Base-by-base conservation (phyloP, 1,140 invertebrate species). In the Drosophila insularis region DNA sequence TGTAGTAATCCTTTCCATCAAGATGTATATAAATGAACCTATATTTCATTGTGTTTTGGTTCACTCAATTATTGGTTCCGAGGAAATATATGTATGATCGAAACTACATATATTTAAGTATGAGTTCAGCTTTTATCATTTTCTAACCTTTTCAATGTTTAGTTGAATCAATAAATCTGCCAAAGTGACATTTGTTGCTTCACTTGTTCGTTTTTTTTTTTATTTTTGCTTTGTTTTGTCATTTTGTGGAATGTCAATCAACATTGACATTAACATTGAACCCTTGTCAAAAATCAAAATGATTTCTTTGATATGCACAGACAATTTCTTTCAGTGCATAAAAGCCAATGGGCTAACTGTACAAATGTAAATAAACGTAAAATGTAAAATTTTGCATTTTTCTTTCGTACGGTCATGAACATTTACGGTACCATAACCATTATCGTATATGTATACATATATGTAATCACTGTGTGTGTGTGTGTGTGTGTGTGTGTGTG, bases 341-440 rank as follows among this genome's bases (percentile, higher is more conserved):
- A 14, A 19, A 43, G 74, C 23, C 74, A 63, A 63, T 53, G 39
- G 27, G 60, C 77, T 78, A 79, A 82, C 75, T 65, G 74, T 86
- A 64, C 54, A 77, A 89, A 65, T 63, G 84, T 89, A 82, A 87
- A 87, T 87, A 80, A 82, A 77, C 77, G 66, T 81, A 78, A 77
- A 87, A 79, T 79, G 82, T 70, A 61, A 68, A 78, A 78, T 71
- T 74, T 80, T 67, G 68, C 67, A 68, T 75, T 66, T 75, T 66
- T 76, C 65, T 64, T 69, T 68, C 39, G 43, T 46, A 61, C 66
- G 60, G 59, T 58, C 58, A 61, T 64, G 39, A 66, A 27, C 53
- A 56, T 32, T 23, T 43, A 61, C 59, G 39, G 8, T 23, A 13
- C 32, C 55, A 46, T 69, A 56, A 43, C 67, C 74, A 68, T 75